A percentile compares a stretch with the other conserved stretches of the same genome.
Evolutionary conservation across 2,797 vertebrate species (phyloP).

Genomic region (Falco cherrug): DNA sequence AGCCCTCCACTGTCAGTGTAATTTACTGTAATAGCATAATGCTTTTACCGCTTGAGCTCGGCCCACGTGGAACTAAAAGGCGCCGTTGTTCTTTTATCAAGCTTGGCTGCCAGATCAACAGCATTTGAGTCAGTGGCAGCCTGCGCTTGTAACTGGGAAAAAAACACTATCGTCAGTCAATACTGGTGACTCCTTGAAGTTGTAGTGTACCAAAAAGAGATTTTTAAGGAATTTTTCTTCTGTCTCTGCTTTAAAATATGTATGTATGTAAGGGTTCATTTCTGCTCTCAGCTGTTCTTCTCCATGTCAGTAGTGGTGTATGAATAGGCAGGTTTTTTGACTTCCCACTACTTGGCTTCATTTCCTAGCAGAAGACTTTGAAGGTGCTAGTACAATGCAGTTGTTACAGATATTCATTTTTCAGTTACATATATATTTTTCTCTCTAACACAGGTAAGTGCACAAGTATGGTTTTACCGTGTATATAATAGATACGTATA

Average conservation of each 20-base stretch:
- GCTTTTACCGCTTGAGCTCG: neutral
- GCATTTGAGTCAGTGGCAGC: neutral
- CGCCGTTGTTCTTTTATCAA: neutral
- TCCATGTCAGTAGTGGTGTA: neutral
- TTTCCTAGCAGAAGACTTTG: neutral
- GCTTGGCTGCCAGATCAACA: neutral
- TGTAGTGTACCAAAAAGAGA: neutral
- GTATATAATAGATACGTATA: neutral
- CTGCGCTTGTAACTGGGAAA: neutral
- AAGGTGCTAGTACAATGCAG: neutral
- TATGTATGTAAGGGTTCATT: rapidly evolving
- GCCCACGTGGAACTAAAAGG: neutral
- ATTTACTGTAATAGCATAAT: conserved; percentile 42
- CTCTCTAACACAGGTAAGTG: neutral
- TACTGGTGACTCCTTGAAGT: neutral
- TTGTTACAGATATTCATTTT: neutral
- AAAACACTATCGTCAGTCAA: neutral
- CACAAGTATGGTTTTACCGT: neutral
- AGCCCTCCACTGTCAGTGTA: conserved; percentile 40
- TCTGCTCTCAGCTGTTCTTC: neutral
- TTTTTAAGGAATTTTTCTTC: neutral
- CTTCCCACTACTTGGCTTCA: neutral
- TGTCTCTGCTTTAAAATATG: neutral
- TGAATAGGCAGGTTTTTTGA: neutral
- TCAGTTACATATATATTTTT: neutral